Percentiles rank a stretch among this genome's conserved stretches.
These are phyloP conservation scores for Drosophila incognita DNA, from an alignment of 2,888 invertebrate species.

Conservation along the genomic window DNA sequence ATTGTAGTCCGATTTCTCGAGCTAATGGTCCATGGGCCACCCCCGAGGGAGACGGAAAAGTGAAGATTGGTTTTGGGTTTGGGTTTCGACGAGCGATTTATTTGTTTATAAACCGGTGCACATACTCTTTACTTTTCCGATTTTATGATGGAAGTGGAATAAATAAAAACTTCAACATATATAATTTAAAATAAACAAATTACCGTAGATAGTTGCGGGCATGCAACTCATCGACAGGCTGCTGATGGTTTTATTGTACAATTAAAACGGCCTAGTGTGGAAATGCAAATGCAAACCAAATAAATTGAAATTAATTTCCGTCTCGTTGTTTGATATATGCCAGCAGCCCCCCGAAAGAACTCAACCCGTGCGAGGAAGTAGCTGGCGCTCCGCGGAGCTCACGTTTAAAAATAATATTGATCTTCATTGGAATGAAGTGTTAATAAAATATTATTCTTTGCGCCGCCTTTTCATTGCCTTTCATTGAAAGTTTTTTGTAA, in stretches of 20 bases:
- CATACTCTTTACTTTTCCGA: constrained; percentile 24
- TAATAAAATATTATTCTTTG: constrained; percentile 73
- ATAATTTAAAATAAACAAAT: constrained; percentile 78
- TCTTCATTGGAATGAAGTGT: constrained; percentile 77
- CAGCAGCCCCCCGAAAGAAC: constrained; percentile 40
- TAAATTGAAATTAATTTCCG: constrained; percentile 68
- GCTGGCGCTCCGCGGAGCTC: constrained; percentile 52
- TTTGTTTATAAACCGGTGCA: constrained; percentile 48
- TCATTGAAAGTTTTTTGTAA: constrained; percentile 61
- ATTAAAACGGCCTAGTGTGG: constrained; percentile 51
- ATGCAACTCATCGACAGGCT: constrained; percentile 44
- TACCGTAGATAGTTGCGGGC: constrained; percentile 51
- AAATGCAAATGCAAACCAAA: constrained; percentile 31
- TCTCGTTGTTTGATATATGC: constrained; percentile 67
- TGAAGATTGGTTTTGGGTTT: constrained; percentile 12
- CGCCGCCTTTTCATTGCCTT: constrained; percentile 42
- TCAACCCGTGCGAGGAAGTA: constrained; percentile 51
- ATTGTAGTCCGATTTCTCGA: constrained; percentile 24
- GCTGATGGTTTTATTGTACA: constrained; percentile 75
- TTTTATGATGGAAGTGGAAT: constrained; percentile 53
- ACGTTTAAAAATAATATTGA: constrained; percentile 77
- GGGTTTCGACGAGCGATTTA: constrained; percentile 51
- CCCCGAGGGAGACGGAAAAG: constrained; percentile 20
- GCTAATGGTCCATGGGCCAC: constrained; percentile 66
- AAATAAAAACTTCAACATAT: constrained; percentile 79